Evolutionary conservation across 2,113 vertebrate genomes (phyloP), one percentile per base, ranked within the genome.

Genomic region (Thymallus thymallus): DNA sequence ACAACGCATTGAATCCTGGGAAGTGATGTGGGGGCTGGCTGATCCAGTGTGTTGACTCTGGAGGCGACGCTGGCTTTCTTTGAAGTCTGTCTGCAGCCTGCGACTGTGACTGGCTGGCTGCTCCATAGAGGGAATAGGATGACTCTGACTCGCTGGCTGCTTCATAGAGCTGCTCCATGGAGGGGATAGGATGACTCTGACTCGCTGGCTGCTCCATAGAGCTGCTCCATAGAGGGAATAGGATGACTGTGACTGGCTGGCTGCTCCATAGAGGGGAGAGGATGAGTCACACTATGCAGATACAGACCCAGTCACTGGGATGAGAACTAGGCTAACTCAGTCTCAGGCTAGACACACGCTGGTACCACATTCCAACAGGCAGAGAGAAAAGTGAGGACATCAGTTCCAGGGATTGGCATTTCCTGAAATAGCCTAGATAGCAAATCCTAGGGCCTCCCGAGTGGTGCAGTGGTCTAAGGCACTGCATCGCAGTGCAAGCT

Each of bases 261-360:
- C 30, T 32, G 30, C 6, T 35, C 32, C 32, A 35, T 35, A 7
- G 32, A 6, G 32, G 32, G 32, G 32, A 10, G 35, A 2, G 35
- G 35, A 41, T 35, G 48, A 51, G 48, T 51, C 48, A 5, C 48
- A 51, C 41, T 68, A 68, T 46, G 66, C 66, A 68, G 66, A 68
- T 41, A 24, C 18, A 45, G 65, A n/a, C 3, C 24, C 18, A 22
- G 56, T 22, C 56, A 60, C 20, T n/a, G 56, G 56, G 56, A 41
- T 7, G 9, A 18, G 48, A 16, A 51, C 16, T 4, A 51, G 48
- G 48, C 48, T 16, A 51, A 16, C 48, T 51, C 48, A 51, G 56
- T 60, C 35, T 41, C 9, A 41, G 35, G 35, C 35, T 41, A 41
- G 35, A 41, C 56, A 60, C 26, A 68, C 32, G 46, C 66, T 22